Conservation (phyloP, 2,113 vertebrate species). For the Macheiramphus alcinus region DNA sequence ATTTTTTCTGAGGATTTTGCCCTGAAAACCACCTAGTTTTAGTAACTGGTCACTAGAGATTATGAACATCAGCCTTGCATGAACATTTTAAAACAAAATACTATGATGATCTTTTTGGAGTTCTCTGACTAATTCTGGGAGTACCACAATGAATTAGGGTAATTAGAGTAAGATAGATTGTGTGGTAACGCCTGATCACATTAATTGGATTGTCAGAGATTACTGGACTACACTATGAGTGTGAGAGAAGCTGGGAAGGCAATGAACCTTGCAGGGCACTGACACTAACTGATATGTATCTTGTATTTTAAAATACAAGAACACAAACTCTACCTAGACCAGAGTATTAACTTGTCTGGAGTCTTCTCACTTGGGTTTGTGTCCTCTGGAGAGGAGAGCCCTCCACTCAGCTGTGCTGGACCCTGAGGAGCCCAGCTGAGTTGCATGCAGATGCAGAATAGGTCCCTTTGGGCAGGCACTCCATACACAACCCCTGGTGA, state of each 20-base stretch:
- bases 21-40: neutral
- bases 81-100: neutral
- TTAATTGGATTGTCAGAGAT: neutral
- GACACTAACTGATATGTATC: neutral
- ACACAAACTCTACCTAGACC: neutral
- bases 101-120: neutral
- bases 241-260: neutral
- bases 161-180: neutral
- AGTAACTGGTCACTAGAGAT: neutral
- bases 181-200: neutral
- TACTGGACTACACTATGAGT: neutral
- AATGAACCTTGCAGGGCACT: neutral
- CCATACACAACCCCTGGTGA: neutral
- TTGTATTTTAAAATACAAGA: neutral
- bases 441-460: neutral
- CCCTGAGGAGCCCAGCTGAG: neutral
- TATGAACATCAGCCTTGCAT: neutral
- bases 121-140: neutral
- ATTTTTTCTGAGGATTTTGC: neutral
- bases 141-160: neutral
- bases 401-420: neutral
- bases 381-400: neutral
- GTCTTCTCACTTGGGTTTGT: neutral
- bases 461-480: neutral
- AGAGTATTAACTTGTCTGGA: neutral